Evolutionary conservation across 2,797 vertebrate species (phyloP), one percentile per base, ranked within the genome.

Genomic region (Cyprinella venusta): DNA sequence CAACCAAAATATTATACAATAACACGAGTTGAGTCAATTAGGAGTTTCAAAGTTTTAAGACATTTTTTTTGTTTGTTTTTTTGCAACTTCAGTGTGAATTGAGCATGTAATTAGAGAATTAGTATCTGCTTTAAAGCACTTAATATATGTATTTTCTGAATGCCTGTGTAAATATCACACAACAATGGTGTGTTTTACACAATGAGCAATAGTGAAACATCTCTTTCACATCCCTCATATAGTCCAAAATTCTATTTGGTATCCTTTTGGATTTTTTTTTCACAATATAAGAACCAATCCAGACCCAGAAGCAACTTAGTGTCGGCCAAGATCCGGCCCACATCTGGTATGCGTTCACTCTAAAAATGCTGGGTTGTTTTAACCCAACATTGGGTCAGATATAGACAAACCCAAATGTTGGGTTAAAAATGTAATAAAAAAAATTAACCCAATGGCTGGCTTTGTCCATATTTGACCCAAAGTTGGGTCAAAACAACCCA

Each of bases 11-110:
- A 48, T 48, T 48, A 15, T 45, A 45, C 4, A 12, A 42, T 42
- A 3, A 42, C 10, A 48, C 12, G 13, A 48, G 4, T 5, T 48
- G 16, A 19, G 16, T 18, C 48, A 7, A 50, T 18, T 8, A 54
- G 0, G 6, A 54, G 8, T 54, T 3, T 8, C 0, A 4, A 56
- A 54, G 7, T 54, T 7, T 54, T 0, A 45, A 45, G 12, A 0
- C 3, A 1, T 1, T 42, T 3, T 45, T 42, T 42, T 3, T 21
- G 6, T 38, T 42, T 42, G 1, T 3, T 12, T 38, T 36, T 38
- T 21, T 67, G 18, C 33, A 38, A 38, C 5, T 40, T n/a, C 9
- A 36, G 63, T 33, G n/a, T 21, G 21, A 38, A 68, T 3, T 6
- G 1, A n/a, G 21, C 65, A 40, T 21, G 9, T 1, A 4, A 8